phyloP scores from a whole-genome alignment of 1,140 invertebrate species.

The Diorhabda elongata region DNA sequence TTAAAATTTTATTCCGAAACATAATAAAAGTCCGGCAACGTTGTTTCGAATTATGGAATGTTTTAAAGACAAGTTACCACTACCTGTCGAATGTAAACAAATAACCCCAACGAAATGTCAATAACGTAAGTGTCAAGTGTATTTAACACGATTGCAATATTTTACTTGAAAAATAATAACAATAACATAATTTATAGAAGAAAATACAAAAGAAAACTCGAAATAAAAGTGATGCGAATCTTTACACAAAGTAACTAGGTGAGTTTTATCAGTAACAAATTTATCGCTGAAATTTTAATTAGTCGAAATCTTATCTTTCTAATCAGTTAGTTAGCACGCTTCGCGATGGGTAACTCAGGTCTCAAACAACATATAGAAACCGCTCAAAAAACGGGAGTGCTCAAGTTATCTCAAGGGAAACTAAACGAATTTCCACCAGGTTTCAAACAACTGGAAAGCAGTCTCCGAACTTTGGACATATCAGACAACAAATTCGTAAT shows the following conservation, averaged over 20 bases:
- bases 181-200: no score
- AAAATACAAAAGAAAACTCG: no score
- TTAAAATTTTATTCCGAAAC: no score
- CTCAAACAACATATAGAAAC: slow-evolving; percentile 89
- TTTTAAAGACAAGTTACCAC: background rate
- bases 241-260: background rate
- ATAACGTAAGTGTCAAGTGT: background rate
- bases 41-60: no score
- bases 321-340: slow-evolving; percentile 1
- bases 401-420: slow-evolving; percentile 78
- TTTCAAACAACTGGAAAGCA: slow-evolving; percentile 60
- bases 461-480: slow-evolving; percentile 83
- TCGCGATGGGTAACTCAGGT: slow-evolving; percentile 79
- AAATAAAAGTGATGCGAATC: background rate
- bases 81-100: background rate
- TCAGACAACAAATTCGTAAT: slow-evolving; percentile 82
- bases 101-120: background rate
- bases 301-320: slow-evolving; percentile 1
- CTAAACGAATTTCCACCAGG: slow-evolving; percentile 68
- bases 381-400: slow-evolving; percentile 88
- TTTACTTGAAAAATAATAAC: no score
- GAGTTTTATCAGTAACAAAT: background rate
- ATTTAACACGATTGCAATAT: background rate
- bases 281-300: background rate
- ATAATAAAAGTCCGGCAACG: no score